Evolutionary conservation across 1,140 invertebrate genomes (phyloP), one percentile per base, ranked within the genome.

Genomic region (Gryllus bimaculatus): DNA sequence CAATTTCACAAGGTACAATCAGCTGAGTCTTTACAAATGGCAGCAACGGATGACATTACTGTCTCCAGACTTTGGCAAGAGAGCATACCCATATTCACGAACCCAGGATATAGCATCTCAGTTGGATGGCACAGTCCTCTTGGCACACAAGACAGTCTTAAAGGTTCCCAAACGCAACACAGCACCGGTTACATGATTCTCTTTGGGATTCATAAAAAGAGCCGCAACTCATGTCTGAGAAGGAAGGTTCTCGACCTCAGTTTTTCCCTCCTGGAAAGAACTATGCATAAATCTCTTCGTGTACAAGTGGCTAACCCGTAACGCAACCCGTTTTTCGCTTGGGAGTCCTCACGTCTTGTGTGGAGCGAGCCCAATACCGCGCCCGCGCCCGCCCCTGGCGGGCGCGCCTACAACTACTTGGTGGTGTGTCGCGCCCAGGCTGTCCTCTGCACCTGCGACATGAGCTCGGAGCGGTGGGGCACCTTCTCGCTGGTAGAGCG

Each of bases 391-490:
- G 15, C 8, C 15, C 49, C 8, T 15, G 49, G 49, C 15, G 49
- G 49, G 49, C 15, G 8, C 54, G 10, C 2, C 1, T 2, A n/a
- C 77, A 76, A 86, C 90, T 83, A 96, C 86, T 95, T 95, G 18
- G 94, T 95, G 2, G 94, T 96, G 83, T 95, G 94, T 82, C 94
- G 87, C 0, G 93, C 93, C 94, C 94, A 96, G 49, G 91, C 90
- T 0, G 92, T 91, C 78, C 94, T 88, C 82, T 92, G 91, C 78
- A 95, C 89, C 82, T 94, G 92, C n/a, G 90, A 90, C 92, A 95
- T 93, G 81, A 94, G 87, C 84, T 95, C 93, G 84, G 91, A 95
- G 73, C 93, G 89, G 82, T 94, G 92, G 3, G 94, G 93, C 75
- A 95, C 90, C 85, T 94, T 92, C 81, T 95, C 94, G 86, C 93